These are phyloP conservation scores for Edolisoma coerulescens DNA, from an alignment of 2,113 vertebrate genomes.

Conservation along the genomic window DNA sequence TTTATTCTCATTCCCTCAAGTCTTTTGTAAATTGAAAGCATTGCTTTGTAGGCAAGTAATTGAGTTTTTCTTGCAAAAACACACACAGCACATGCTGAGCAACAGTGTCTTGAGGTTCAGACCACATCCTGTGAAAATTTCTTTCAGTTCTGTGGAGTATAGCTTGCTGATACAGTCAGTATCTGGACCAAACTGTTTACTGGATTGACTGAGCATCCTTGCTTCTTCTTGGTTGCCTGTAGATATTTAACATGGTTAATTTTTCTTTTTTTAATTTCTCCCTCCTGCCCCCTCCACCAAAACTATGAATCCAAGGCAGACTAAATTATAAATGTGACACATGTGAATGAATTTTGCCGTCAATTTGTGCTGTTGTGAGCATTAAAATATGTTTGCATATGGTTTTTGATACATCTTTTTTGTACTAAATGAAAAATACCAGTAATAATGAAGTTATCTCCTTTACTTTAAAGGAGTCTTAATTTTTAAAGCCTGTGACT, in stretches of 20 bases:
- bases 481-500: background rate
- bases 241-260: background rate
- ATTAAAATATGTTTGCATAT: background rate
- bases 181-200: background rate
- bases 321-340: background rate
- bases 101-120: background rate
- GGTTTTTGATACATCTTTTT: background rate
- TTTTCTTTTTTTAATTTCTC: background rate
- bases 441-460: background rate
- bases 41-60: background rate
- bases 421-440: background rate
- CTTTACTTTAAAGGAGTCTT: background rate
- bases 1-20: background rate
- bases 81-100: background rate
- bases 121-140: constrained; percentile 51
- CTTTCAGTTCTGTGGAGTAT: background rate
- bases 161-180: background rate
- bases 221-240: background rate
- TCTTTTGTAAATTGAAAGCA: background rate
- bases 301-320: background rate
- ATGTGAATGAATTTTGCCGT: background rate
- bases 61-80: background rate
- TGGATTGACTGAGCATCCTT: background rate
- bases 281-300: background rate
- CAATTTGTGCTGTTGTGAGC: background rate